Base-by-base conservation (phyloP, 2,888 invertebrate species). In the Drosophila suboccidentalis region DNA sequence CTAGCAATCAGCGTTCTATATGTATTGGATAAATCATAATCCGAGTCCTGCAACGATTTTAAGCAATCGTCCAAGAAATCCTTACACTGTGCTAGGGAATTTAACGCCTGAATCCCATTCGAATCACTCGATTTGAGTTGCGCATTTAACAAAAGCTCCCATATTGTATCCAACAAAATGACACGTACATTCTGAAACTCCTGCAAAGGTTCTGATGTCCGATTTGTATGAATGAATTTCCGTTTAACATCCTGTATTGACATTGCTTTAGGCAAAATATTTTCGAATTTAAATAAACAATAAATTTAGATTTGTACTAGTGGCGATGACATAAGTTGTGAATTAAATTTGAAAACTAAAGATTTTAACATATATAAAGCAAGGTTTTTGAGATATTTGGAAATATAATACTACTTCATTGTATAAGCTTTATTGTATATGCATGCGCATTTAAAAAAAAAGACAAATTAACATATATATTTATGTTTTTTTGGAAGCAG, bases 401-500 rank as follows among this genome's bases (percentile, higher is more conserved):
- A 29, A 29, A 29, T 6, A n/a, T 36, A 38, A 6, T n/a, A n/a
- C n/a, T n/a, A n/a, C 38, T 19, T 17, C 22, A 50, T 36, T 5
- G 13, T 15, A 29, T 8, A 9, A 15, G 11, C 41, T 47, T 22
- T 22, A 51, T 50, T 55, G 10, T 1, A 11, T 32, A 4, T 3
- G n/a, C 43, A 63, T 70, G 53, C 29, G 4, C 47, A 9, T 62
- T 62, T 43, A 26, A 26, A 44, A 39, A 9, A 15, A 13, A 9
- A 9, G 9, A n/a, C 11, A 9, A 11, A 58, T 38, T 4, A 38
- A 41, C n/a, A 57, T 29, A 17, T 17, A 19, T 43, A n/a, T 10
- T 34, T 49, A 29, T 9, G 8, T 17, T 78, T 68, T 63, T 60
- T 69, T 75, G 0, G 54, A 10, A 29, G 41, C 13, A 13, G 51